These are phyloP conservation scores for Acropora tenuis DNA, from an alignment of 64 coral and sea anemone genomes.

Conservation along the genomic window DNA sequence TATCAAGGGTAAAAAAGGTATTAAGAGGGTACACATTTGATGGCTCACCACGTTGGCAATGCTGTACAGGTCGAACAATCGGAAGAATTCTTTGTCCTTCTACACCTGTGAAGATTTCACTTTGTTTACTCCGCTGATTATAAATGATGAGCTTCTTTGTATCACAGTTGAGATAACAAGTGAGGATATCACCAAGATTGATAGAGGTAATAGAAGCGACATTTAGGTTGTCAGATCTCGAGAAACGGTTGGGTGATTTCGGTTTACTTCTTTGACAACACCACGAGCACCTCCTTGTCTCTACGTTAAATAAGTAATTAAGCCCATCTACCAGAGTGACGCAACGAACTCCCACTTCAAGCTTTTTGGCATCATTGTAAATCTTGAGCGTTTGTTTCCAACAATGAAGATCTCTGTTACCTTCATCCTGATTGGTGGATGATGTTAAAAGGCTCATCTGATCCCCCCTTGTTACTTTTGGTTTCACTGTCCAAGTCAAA, in stretches of 20 bases:
- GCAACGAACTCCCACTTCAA: not conserved
- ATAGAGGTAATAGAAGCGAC: not conserved
- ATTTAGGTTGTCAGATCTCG: not conserved
- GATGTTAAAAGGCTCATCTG: no score
- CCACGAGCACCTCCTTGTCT: not conserved
- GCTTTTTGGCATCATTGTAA: no score
- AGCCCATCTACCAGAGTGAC: not conserved
- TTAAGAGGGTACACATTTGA: no score
- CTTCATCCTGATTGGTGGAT: not conserved
- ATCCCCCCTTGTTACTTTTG: not conserved
- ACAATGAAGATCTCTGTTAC: not conserved
- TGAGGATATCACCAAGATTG: not conserved
- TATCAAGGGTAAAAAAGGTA: no score
- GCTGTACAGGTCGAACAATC: no score
- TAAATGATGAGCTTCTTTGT: conserved; percentile 8
- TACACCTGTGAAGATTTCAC: not conserved
- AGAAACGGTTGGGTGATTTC: not conserved
- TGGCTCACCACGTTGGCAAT: no score
- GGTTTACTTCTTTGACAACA: not conserved
- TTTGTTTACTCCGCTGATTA: not conserved
- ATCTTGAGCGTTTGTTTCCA: no score
- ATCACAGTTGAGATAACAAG: not conserved
- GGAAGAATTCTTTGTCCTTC: not conserved
- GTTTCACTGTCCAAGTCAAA: not conserved
- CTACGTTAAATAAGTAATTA: no score